These are phyloP conservation scores for Nothobranchius furzeri DNA, from an alignment of 2,113 vertebrate species.

Conservation along the genomic window DNA sequence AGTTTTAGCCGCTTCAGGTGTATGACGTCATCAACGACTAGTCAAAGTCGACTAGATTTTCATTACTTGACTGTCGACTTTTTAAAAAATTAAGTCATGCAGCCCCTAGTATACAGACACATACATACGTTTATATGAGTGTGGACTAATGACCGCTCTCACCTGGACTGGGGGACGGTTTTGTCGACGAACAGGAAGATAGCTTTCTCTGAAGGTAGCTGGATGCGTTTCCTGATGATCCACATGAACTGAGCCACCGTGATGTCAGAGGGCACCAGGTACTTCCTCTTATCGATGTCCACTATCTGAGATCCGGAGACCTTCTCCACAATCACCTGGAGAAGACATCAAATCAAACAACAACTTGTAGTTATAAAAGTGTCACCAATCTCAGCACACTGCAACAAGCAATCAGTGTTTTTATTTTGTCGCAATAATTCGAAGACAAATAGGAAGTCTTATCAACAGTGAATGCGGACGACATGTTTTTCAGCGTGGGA, in stretches of 20 bases:
- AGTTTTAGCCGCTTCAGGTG: no score
- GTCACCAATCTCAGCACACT: no score
- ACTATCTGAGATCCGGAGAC: conserved; percentile 98
- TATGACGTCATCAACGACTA: no score
- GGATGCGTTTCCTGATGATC: conserved; percentile 99
- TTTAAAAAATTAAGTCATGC: no score
- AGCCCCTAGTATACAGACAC: no score
- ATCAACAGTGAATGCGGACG: no score
- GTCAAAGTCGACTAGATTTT: no score
- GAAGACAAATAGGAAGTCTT: no score
- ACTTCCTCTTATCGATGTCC: conserved; percentile 99
- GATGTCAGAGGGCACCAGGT: conserved; percentile 97
- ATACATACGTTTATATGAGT: no score
- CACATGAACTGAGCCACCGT: conserved; percentile 99
- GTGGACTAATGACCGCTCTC: conserved; percentile 34
- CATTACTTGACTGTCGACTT: no score
- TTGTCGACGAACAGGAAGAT: conserved; percentile 99
- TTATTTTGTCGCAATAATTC: not conserved
- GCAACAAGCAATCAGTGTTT: not conserved
- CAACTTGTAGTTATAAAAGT: no score
- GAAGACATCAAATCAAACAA: not conserved
- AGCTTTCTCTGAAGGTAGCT: conserved; percentile 98
- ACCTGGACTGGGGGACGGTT: conserved; percentile 99
- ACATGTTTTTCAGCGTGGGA: no score
- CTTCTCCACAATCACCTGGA: conserved; percentile 97